These are phyloP conservation scores for Drosophila athabasca DNA, from an alignment of 1,140 invertebrate genomes.

Conservation along the genomic window DNA sequence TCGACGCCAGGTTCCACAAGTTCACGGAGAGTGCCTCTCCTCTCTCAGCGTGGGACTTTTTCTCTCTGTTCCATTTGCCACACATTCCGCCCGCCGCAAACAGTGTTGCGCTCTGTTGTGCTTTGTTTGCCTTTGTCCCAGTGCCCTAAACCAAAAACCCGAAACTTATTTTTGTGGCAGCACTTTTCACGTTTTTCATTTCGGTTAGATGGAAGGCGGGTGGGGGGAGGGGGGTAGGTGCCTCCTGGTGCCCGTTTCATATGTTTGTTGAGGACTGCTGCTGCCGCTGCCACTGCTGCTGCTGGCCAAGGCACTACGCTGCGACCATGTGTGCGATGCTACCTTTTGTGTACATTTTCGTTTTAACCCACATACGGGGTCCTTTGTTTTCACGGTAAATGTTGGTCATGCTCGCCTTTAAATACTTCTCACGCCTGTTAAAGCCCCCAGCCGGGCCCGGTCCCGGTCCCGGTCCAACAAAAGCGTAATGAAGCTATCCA, in stretches of 20 bases:
- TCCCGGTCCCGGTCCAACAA: slow-evolving; percentile 13
- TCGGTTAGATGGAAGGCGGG: slow-evolving; percentile 9
- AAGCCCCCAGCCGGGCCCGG: slow-evolving; percentile 4
- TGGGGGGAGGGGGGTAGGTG: background rate
- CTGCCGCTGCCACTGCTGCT: slow-evolving; percentile 24
- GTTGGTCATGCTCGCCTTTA: slow-evolving; percentile 56
- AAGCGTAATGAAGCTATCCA: slow-evolving; percentile 60
- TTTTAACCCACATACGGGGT: slow-evolving; percentile 72
- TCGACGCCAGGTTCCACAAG: slow-evolving; percentile 34
- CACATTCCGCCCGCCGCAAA: slow-evolving; percentile 12
- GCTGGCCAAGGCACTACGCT: slow-evolving; percentile 37
- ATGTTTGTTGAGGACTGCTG: slow-evolving; percentile 55
- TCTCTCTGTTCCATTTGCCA: slow-evolving; percentile 29
- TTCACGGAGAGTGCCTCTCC: slow-evolving; percentile 18
- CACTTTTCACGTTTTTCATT: slow-evolving; percentile 79
- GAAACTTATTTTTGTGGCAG: slow-evolving; percentile 73
- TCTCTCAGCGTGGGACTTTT: slow-evolving; percentile 5
- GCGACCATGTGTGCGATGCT: slow-evolving; percentile 67
- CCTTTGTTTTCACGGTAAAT: slow-evolving; percentile 50
- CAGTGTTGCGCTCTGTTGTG: slow-evolving; percentile 45
- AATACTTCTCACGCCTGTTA: slow-evolving; percentile 55
- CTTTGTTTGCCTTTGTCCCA: slow-evolving; percentile 65
- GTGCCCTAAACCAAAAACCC: slow-evolving; percentile 57
- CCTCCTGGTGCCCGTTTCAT: slow-evolving; percentile 25
- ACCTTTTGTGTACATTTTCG: slow-evolving; percentile 77